These are phyloP conservation scores for Heliconius congener DNA, from an alignment of 1,140 invertebrate species.

Conservation along the genomic window DNA sequence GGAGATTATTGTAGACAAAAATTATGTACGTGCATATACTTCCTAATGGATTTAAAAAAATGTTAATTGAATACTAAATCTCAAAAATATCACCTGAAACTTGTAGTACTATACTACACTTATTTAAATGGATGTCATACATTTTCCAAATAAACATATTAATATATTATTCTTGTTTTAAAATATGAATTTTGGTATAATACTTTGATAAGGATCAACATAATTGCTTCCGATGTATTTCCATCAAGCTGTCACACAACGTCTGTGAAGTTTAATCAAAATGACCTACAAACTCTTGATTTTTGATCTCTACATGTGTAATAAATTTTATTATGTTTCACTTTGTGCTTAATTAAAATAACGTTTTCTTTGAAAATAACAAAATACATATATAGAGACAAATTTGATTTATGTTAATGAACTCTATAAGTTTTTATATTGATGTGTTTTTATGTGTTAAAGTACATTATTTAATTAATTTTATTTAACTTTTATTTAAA, in stretches of 20 bases:
- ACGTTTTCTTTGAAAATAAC: not conserved
- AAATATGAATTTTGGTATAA: not conserved
- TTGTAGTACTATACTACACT: not conserved
- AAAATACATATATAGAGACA: not conserved
- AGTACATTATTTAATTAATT: too few relatives aligned
- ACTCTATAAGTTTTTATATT: not conserved
- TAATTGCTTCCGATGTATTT: conserved; percentile 37
- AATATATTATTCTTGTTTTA: not conserved
- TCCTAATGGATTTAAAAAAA: not conserved
- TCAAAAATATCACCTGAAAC: not conserved
- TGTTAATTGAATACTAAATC: too few relatives aligned
- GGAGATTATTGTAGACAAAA: not conserved
- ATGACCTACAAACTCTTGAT: conserved; percentile 31
- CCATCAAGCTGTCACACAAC: conserved; percentile 35
- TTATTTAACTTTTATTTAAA: not conserved
- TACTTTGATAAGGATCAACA: conserved; percentile 32
- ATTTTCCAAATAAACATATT: too few relatives aligned
- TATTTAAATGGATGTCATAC: not conserved
- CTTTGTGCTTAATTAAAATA: not conserved
- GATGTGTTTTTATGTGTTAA: not conserved
- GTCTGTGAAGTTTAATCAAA: conserved; percentile 33
- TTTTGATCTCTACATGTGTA: not conserved
- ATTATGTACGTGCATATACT: not conserved
- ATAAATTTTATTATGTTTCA: conserved; percentile 4
- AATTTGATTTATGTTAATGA: not conserved